These are phyloP conservation scores for Ophioninae sp. DNA, from an alignment of 2,888 invertebrate genomes.

Conservation along the genomic window DNA sequence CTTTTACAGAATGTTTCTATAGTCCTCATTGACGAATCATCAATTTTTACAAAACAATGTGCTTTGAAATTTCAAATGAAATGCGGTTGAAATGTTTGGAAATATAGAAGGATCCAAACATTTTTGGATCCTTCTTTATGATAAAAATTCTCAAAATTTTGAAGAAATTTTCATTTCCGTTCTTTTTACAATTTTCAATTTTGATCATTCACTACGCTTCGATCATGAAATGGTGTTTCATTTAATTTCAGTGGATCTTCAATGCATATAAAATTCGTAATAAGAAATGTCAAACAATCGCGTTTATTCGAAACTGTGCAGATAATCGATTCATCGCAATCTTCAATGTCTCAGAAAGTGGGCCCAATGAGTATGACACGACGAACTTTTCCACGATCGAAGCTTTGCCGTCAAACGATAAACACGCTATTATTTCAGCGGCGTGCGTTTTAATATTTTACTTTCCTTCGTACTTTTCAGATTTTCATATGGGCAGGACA, in stretches of 20 bases:
- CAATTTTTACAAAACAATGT: background rate
- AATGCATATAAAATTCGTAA: background rate
- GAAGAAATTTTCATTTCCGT: background rate
- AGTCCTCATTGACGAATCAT: background rate
- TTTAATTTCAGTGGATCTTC: no score
- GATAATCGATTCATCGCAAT: background rate
- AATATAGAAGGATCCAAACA: background rate
- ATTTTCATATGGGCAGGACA: constrained; percentile 36
- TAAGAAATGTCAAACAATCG: background rate
- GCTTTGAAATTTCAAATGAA: background rate
- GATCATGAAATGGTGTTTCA: background rate
- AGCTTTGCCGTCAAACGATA: background rate
- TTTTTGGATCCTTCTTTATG: background rate
- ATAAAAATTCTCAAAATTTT: background rate
- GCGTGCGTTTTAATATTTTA: background rate
- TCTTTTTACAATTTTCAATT: background rate
- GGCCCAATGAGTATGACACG: background rate
- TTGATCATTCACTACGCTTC: background rate
- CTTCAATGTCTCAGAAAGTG: background rate
- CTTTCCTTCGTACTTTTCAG: constrained; percentile 25
- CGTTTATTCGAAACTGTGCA: background rate
- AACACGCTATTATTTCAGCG: background rate
- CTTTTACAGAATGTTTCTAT: background rate
- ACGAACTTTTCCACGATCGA: background rate
- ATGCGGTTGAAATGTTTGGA: background rate